Conservation (phyloP, 2,797 vertebrate genomes). For the Sternotherus odoratus region DNA sequence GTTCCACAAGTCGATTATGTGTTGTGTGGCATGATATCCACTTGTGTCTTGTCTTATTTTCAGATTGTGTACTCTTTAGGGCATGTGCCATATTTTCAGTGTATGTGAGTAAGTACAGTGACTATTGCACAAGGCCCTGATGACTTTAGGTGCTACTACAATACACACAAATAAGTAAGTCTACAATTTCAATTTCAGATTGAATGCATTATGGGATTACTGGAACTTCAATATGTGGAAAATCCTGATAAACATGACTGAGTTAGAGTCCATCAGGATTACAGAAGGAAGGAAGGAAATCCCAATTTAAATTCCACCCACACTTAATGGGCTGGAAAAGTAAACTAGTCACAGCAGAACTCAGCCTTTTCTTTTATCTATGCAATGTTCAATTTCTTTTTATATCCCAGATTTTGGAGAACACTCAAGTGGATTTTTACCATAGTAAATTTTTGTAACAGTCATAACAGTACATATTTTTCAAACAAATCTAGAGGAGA, state of each 20-base stretch:
- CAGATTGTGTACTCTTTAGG: not conserved
- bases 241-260: not conserved
- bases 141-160: not conserved
- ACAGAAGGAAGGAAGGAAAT: not conserved
- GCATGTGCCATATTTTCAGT: not conserved
- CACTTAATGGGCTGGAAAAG: not conserved
- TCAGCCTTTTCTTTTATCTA: not conserved
- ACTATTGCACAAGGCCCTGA: not conserved
- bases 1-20: no score
- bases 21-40: not conserved
- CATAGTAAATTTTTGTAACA: not conserved
- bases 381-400: not conserved
- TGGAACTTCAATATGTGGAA: not conserved
- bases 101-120: not conserved
- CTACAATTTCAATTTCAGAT: not conserved
- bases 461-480: not conserved
- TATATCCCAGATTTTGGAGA: not conserved
- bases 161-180: not conserved
- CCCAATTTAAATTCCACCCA: not conserved
- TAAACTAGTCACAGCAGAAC: not conserved
- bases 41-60: not conserved
- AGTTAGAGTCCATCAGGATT: not conserved
- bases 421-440: not conserved
- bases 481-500: not conserved
- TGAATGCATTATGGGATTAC: not conserved